Conservation (phyloP, 2,888 invertebrate species). For the Drosophila koepferae region DNA sequence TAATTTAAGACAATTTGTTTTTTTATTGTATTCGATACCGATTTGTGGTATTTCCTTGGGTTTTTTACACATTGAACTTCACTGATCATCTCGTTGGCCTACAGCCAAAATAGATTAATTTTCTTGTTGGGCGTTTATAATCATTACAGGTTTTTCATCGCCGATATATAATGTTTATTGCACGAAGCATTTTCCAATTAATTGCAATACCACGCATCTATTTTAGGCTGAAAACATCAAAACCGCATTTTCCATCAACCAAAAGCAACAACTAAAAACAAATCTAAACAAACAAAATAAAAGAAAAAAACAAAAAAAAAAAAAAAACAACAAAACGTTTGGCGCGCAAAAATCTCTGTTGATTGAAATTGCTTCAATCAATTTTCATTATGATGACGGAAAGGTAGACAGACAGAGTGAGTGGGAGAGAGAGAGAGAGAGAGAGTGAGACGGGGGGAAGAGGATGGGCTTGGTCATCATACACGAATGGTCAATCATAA, state of each 20-base stretch:
- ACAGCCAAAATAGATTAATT: conserved; percentile 36
- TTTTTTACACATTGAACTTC: conserved; percentile 33
- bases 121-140: conserved; percentile 30
- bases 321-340: conserved; percentile 51
- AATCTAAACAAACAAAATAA: conserved; percentile 65
- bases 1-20: not conserved
- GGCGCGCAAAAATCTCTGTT: conserved; percentile 40
- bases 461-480: conserved; percentile 15
- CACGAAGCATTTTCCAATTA: conserved; percentile 60
- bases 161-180: conserved; percentile 64
- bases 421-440: too few relatives aligned
- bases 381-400: conserved; percentile 65
- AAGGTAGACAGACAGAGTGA: not conserved
- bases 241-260: conserved; percentile 61
- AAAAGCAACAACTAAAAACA: conserved; percentile 17
- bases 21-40: not conserved
- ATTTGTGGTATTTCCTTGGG: not conserved
- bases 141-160: conserved; percentile 34
- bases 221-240: conserved; percentile 56
- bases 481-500: conserved; percentile 31
- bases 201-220: conserved; percentile 56
- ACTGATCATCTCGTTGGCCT: conserved; percentile 35
- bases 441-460: not conserved
- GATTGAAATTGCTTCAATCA: conserved; percentile 67
- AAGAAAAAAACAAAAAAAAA: conserved; percentile 52